phyloP scores from a whole-genome alignment of 2,888 invertebrate species.

The Dasysyrphus tricinctus region DNA sequence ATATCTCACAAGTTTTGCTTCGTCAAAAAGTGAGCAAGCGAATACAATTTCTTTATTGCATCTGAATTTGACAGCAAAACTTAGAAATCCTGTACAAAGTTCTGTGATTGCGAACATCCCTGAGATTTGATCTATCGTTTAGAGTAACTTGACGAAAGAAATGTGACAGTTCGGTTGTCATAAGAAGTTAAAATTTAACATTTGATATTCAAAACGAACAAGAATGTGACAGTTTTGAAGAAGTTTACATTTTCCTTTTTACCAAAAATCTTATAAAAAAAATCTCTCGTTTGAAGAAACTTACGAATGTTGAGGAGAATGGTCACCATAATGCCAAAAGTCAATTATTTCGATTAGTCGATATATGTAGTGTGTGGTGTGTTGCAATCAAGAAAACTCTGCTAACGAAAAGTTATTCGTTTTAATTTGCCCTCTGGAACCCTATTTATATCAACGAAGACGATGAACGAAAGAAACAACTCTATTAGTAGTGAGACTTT shows the following conservation, averaged over 20 bases:
- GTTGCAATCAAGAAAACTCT: constrained; percentile 62
- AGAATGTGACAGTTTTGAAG: not conserved
- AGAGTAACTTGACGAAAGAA: no score
- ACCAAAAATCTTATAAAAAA: not conserved
- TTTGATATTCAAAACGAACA: not conserved
- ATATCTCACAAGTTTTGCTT: no score
- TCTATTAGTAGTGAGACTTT: constrained; percentile 61
- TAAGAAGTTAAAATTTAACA: no score
- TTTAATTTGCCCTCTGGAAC: constrained; percentile 70
- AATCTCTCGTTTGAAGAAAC: not conserved
- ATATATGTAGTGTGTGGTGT: constrained; percentile 24
- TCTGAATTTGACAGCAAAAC: no score
- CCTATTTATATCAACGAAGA: constrained; percentile 14
- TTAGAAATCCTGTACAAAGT: no score
- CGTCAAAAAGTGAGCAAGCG: no score
- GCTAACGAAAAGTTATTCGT: constrained; percentile 59
- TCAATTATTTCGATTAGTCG: constrained; percentile 60
- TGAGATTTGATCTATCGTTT: no score
- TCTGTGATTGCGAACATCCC: no score
- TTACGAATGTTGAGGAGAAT: not conserved
- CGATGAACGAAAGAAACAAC: constrained; percentile 56
- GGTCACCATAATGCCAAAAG: constrained; percentile 25
- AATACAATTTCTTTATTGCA: no score
- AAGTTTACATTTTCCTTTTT: not conserved
- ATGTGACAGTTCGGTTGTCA: no score